Percentiles rank a stretch among this genome's conserved stretches.
These are phyloP conservation scores for Muscicapa comitata DNA, from an alignment of 2,797 vertebrate genomes.

Conservation along the genomic window DNA sequence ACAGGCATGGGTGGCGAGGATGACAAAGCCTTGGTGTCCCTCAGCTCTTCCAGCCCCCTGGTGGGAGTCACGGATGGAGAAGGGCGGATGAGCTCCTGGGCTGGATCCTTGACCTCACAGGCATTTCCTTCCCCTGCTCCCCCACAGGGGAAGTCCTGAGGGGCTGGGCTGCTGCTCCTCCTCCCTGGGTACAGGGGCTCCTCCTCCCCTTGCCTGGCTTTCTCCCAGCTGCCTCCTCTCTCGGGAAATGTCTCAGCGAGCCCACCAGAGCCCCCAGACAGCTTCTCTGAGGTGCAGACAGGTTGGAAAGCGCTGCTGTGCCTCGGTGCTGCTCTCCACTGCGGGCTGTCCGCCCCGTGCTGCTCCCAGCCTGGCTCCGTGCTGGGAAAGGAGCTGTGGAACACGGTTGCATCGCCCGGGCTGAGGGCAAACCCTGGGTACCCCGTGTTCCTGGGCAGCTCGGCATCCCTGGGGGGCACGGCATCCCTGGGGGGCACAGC, in stretches of 20 bases:
- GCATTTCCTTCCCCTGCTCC: neutral
- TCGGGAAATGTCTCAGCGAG: accelerated
- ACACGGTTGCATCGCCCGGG: neutral
- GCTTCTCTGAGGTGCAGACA: neutral
- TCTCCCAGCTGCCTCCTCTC: neutral
- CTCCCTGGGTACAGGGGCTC: accelerated
- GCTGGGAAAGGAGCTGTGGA: neutral
- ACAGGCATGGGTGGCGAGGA: constrained; percentile 88
- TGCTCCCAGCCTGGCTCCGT: neutral
- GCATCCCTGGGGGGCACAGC: neutral
- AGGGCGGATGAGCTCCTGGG: neutral
- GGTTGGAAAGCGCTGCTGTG: constrained; percentile 60
- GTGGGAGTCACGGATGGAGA: accelerated
- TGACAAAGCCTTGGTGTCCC: neutral
- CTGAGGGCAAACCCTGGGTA: neutral
- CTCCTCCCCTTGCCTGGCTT: neutral
- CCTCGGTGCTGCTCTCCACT: neutral
- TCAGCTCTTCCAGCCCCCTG: neutral
- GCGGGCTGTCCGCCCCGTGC: neutral
- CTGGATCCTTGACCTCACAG: neutral
- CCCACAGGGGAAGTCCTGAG: accelerated
- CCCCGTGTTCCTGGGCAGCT: neutral
- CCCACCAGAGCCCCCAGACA: neutral
- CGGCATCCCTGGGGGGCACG: neutral
- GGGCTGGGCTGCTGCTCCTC: neutral